phyloP scores from a whole-genome alignment of 2,888 invertebrate species.

The Lasioglossum marginatum region DNA sequence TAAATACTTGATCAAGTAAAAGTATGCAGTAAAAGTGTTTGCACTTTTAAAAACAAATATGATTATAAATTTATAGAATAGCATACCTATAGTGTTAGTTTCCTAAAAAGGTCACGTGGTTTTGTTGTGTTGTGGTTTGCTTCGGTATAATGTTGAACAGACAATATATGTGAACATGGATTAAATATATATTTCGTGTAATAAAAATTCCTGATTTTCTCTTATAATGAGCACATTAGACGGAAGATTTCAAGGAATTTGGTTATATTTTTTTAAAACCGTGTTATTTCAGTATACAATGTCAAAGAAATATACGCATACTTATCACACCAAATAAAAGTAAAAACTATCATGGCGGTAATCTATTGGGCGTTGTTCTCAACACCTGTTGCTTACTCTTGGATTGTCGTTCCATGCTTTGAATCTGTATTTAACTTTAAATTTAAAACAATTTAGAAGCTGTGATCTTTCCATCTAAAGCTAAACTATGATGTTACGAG shows the following conservation, averaged over 20 bases:
- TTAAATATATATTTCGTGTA: not conserved
- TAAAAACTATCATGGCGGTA: slow-evolving; percentile 62
- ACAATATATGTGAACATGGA: not conserved
- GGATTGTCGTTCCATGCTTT: slow-evolving; percentile 23
- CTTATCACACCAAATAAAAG: slow-evolving; percentile 3
- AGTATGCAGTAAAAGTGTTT: not conserved
- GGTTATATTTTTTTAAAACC: not conserved
- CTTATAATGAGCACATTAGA: not conserved
- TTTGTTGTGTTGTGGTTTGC: not conserved
- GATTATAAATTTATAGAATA: not conserved
- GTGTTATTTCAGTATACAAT: not conserved
- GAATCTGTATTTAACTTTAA: slow-evolving; percentile 11
- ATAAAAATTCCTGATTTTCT: not conserved
- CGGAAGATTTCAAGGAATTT: not conserved
- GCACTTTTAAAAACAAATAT: not conserved
- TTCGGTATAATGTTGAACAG: not conserved
- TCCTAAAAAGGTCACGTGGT: not conserved
- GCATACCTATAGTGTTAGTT: not conserved
- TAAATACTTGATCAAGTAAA: slow-evolving; percentile 64
- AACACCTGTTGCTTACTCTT: slow-evolving; percentile 72
- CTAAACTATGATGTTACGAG: slow-evolving; percentile 42
- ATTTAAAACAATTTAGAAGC: slow-evolving; percentile 15
- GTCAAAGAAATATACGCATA: not conserved
- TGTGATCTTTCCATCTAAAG: not conserved
- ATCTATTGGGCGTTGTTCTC: slow-evolving; percentile 74